A percentile compares a stretch with the other conserved stretches of the same genome.
Conservation (phyloP, 1,140 invertebrate genomes). For the Dendroctonus valens region DNA sequence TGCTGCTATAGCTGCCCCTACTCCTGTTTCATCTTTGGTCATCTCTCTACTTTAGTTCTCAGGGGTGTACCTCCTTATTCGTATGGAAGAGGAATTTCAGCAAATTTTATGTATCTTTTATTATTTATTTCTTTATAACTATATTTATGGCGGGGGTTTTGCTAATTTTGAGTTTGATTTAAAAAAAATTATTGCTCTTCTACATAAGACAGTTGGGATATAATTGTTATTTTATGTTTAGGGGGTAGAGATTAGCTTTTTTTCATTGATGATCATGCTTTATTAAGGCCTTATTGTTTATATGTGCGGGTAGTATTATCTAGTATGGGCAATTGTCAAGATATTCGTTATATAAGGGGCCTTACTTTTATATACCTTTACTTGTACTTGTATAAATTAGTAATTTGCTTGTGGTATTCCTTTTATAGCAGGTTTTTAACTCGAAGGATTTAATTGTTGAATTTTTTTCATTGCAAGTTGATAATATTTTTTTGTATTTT, state of each 20-base stretch:
- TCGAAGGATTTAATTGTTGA: too few relatives aligned
- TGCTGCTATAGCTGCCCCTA: slow-evolving; percentile 67
- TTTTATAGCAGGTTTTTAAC: slow-evolving; percentile 61
- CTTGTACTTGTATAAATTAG: slow-evolving; percentile 53
- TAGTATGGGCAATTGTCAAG: slow-evolving; percentile 58
- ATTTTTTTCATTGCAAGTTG: too few relatives aligned
- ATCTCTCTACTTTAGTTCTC: slow-evolving; percentile 74
- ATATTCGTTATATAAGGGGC: slow-evolving; percentile 60
- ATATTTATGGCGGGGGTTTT: slow-evolving; percentile 61
- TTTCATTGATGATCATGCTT: slow-evolving; percentile 63
- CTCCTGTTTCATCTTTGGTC: slow-evolving; percentile 69
- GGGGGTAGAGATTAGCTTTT: slow-evolving; percentile 54
- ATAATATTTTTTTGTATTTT: too few relatives aligned
- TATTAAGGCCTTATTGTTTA: slow-evolving; percentile 66
- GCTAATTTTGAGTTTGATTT: slow-evolving; percentile 65
- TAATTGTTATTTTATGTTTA: slow-evolving; percentile 59
- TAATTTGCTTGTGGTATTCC: slow-evolving; percentile 57
- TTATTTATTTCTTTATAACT: slow-evolving; percentile 55
- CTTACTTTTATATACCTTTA: slow-evolving; percentile 52
- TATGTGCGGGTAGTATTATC: slow-evolving; percentile 64
- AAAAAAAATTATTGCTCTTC: slow-evolving; percentile 72
- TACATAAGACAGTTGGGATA: slow-evolving; percentile 70
- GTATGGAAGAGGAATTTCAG: slow-evolving; percentile 53
- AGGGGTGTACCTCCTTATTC: slow-evolving; percentile 70
- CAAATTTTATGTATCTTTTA: slow-evolving; percentile 45